These are phyloP conservation scores for Pararge aegeria DNA, from an alignment of 1,140 invertebrate genomes.

Conservation along the genomic window DNA sequence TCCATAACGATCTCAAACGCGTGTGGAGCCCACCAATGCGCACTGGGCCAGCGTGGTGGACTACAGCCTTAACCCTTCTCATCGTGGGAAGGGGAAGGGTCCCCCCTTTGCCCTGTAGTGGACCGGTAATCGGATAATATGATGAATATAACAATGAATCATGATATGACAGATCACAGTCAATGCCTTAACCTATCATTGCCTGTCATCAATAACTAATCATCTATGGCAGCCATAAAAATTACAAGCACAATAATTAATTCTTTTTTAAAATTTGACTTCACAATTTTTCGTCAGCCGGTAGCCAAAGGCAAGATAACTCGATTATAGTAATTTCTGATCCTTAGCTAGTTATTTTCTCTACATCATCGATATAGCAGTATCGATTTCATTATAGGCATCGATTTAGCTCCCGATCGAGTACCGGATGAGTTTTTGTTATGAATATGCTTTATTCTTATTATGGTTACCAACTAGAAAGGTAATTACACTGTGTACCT, in stretches of 20 bases:
- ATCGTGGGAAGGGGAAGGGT: too few species aligned
- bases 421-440: slow-evolving; percentile 63
- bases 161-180: not conserved
- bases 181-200: not conserved
- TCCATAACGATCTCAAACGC: too few species aligned
- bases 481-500: slow-evolving; percentile 59
- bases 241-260: slow-evolving; percentile 1
- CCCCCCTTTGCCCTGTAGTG: too few species aligned
- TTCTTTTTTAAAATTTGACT: slow-evolving; percentile 1
- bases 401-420: slow-evolving; percentile 59
- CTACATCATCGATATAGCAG: slow-evolving; percentile 43
- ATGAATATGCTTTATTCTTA: slow-evolving; percentile 51
- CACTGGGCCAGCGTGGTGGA: too few species aligned
- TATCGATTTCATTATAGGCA: slow-evolving; percentile 72
- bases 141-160: too few species aligned
- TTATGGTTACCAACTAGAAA: slow-evolving; percentile 53
- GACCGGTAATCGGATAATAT: too few species aligned
- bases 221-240: not conserved
- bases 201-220: not conserved
- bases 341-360: slow-evolving; percentile 40
- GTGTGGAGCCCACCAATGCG: too few species aligned
- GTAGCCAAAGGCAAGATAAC: slow-evolving; percentile 41
- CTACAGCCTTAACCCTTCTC: too few species aligned
- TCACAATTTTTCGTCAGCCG: slow-evolving; percentile 19
- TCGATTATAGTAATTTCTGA: slow-evolving; percentile 68